These are phyloP conservation scores for Pseudococcus longispinus DNA, from an alignment of 2,888 invertebrate genomes.

Conservation along the genomic window DNA sequence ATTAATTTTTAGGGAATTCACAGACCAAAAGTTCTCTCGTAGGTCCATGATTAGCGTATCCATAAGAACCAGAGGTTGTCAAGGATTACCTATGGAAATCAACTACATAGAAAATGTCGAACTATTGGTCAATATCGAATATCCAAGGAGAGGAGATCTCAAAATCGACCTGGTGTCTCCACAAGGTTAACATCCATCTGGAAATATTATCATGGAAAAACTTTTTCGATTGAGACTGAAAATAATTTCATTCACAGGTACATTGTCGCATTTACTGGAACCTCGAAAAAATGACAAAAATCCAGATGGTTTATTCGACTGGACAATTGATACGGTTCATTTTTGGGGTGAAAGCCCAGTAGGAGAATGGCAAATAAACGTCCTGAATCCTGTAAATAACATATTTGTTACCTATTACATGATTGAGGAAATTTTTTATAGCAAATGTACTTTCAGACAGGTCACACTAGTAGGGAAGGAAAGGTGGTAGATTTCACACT, in stretches of 20 bases:
- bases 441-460: not conserved
- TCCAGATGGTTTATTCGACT: conserved; percentile 73
- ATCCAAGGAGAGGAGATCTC: conserved; percentile 77
- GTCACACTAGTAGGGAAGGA: conserved; percentile 66
- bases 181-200: conserved; percentile 67
- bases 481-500: conserved; percentile 68
- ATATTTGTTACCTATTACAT: not conserved
- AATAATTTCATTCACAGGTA: conserved; percentile 66
- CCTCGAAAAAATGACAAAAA: conserved; percentile 74
- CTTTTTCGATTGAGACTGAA: not conserved
- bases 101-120: conserved; percentile 84
- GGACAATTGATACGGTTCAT: conserved; percentile 89
- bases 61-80: conserved; percentile 59
- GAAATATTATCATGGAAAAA: not conserved
- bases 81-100: conserved; percentile 56
- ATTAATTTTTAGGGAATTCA: not conserved
- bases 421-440: not conserved
- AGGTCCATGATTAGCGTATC: not conserved
- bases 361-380: conserved; percentile 70
- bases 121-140: conserved; percentile 73
- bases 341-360: conserved; percentile 86
- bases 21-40: not conserved
- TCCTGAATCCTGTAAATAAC: not conserved
- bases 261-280: conserved; percentile 74
- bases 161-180: conserved; percentile 79